Evolutionary conservation across 2,797 vertebrate genomes (phyloP), one percentile per base, ranked within the genome.

Genomic region (Acrossocheilus wenchowensis): DNA sequence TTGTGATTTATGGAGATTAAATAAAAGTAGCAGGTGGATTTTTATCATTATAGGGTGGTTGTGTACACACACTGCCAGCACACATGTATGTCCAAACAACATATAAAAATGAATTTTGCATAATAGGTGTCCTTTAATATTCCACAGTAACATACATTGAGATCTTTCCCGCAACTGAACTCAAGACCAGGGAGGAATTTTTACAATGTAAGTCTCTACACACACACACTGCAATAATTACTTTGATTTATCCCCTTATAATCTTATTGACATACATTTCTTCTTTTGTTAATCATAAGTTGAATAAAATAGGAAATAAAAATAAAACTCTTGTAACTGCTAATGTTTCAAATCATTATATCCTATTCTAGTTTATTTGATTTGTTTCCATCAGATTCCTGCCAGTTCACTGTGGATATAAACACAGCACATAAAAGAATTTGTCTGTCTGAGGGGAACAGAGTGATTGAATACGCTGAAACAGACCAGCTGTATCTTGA

Each of bases 151-250:
- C 4, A 66, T 34, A 26, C 43, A 68, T 45, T 34, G 26, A 48
- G 41, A 30, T 66, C 8, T 3, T 68, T 30, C 4, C 60, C 15
- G 50, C 6, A 5, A 5, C 79, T 1, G 79, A 81, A 4, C 3
- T 3, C 43, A 81, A 68, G 0, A 36, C 26, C 5, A 50, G 19
- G 10, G n/a, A 36, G 17, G 1, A 52, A 1, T 68, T 50, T 23
- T 17, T 81, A 21, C 79, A 66, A 36, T 81, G 79, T 81, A 36
- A 81, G 79, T 68, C 17, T 39, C 7, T 41, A 54, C 5, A 26
- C 19, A 36, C 15, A 39, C 36, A 39, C 36, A 39, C 36, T 68
- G 3, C 66, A 21, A 21, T 41, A 41, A 41, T 41, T 8, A 8
- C 68, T 23, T 71, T 39, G 34, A 11, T 69, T 39, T 39, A 39